Base-by-base conservation (phyloP, 2,888 invertebrate genomes). In the Alloplasta piceator region DNA sequence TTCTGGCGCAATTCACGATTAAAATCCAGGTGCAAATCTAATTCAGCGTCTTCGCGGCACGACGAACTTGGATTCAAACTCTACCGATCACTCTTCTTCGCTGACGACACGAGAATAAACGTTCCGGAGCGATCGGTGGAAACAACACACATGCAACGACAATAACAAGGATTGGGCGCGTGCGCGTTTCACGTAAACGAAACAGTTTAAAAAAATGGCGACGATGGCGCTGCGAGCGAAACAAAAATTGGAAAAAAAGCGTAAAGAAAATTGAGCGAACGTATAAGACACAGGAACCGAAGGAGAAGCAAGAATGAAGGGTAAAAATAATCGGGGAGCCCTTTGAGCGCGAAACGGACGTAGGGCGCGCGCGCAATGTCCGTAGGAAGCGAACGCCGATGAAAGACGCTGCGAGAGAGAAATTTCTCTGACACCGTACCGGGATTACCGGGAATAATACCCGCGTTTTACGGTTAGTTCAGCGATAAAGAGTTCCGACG, bases 401-500 rank as follows among this genome's bases (percentile, higher is more conserved):
- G n/a, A n/a, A n/a, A n/a, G n/a, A n/a, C n/a, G n/a, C n/a, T n/a
- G n/a, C n/a, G n/a, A n/a, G n/a, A n/a, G n/a, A n/a, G n/a, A n/a
- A n/a, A n/a, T n/a, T n/a, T n/a, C n/a, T n/a, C n/a, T n/a, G n/a
- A n/a, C n/a, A n/a, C n/a, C n/a, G n/a, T n/a, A n/a, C n/a, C n/a
- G n/a, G n/a, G n/a, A n/a, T n/a, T n/a, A n/a, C n/a, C n/a, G 43
- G 39, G 46, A 68, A 56, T 55, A 39, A 41, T 41, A 46, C 55
- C 66, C 26, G 60, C 39, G 60, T 39, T n/a, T 41, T 16, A 55
- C 55, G 61, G 50, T n/a, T n/a, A n/a, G n/a, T 50, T 50, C 50
- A 14, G n/a, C 14, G 10, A n/a, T n/a, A 50, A 38, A 70, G 64
- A 78, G 60, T 79, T 79, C 80, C 80, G 76, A 68, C 58, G 72